Evolutionary conservation across 2,888 invertebrate genomes (phyloP).

Genomic region (Prosopocoilus inquinatus): DNA sequence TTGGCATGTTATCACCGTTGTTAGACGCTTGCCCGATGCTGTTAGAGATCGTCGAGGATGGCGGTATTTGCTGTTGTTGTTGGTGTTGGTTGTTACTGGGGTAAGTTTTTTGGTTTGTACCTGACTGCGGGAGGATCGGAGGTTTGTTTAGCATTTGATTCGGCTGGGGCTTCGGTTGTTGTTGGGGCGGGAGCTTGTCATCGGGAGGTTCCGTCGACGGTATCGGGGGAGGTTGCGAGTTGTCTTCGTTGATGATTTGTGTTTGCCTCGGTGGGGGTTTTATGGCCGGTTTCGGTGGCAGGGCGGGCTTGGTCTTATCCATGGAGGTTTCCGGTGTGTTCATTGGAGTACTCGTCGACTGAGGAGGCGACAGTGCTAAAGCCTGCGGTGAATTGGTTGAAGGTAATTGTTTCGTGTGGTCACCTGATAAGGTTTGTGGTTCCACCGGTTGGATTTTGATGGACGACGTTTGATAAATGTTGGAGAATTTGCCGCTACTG

Average conservation of each 20-base stretch:
- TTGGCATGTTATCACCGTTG: conserved; percentile 48
- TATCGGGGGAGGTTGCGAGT: conserved; percentile 56
- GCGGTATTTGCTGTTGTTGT: conserved; percentile 21
- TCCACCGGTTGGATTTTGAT: conserved; percentile 79
- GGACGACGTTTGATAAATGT: conserved; percentile 77
- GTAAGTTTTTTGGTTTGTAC: conserved; percentile 3
- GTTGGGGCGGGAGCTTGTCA: conserved; percentile 33
- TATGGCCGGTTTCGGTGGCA: conserved; percentile 80
- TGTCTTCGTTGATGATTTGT: conserved; percentile 36
- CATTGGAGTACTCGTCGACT: conserved; percentile 61
- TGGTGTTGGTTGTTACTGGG: neutral
- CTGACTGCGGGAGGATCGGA: neutral
- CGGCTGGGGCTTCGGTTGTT: conserved; percentile 20
- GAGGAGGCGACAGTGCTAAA: conserved; percentile 54
- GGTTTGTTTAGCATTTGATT: conserved; percentile 9
- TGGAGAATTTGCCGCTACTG: conserved; percentile 67
- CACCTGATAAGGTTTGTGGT: conserved; percentile 64
- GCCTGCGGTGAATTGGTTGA: conserved; percentile 36
- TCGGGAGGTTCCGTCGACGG: conserved; percentile 44
- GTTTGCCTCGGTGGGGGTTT: conserved; percentile 59
- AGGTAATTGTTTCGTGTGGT: conserved; percentile 47
- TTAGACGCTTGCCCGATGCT: neutral
- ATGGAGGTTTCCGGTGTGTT: conserved; percentile 55
- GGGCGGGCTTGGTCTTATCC: conserved; percentile 69
- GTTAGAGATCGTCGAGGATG: conserved; percentile 1